These are phyloP conservation scores for Xiphorhynchus elegans DNA, from an alignment of 2,113 vertebrate genomes.

Conservation along the genomic window DNA sequence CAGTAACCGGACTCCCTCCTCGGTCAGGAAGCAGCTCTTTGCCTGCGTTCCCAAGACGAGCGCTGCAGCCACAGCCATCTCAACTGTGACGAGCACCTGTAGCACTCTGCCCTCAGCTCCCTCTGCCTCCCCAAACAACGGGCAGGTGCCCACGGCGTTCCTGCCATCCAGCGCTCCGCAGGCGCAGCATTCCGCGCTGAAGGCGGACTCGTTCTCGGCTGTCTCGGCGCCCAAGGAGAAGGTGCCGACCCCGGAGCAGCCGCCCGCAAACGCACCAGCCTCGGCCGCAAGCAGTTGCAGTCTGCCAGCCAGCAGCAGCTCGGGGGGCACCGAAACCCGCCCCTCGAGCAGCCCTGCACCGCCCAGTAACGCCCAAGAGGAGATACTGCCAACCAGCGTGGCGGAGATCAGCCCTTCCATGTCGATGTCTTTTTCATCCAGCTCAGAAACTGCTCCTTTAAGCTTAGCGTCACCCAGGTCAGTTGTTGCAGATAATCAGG, in stretches of 20 bases:
- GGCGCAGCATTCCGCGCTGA: slow-evolving; percentile 77
- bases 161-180: slow-evolving; percentile 76
- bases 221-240: slow-evolving; percentile 85
- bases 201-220: slow-evolving; percentile 81
- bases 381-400: slow-evolving; percentile 75
- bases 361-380: slow-evolving; percentile 64
- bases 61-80: slow-evolving; percentile 74
- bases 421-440: slow-evolving; percentile 82
- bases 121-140: slow-evolving; percentile 66
- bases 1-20: slow-evolving; percentile 86
- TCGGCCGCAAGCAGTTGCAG: slow-evolving; percentile 63
- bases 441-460: slow-evolving; percentile 82
- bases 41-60: slow-evolving; percentile 85
- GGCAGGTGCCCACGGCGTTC: slow-evolving; percentile 78
- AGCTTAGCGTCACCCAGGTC: slow-evolving; percentile 79
- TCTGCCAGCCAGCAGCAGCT: slow-evolving; percentile 73
- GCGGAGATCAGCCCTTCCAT: slow-evolving; percentile 80
- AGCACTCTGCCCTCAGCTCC: slow-evolving; percentile 75
- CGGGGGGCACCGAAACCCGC: slow-evolving; percentile 70
- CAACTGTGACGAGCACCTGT: slow-evolving; percentile 78
- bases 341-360: slow-evolving; percentile 60
- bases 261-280: slow-evolving; percentile 45
- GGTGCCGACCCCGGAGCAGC: slow-evolving; percentile 72
- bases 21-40: slow-evolving; percentile 94
- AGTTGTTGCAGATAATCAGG: slow-evolving; percentile 84